These are phyloP conservation scores for Phrixothrix hirtus DNA, from an alignment of 2,888 invertebrate species.

Conservation along the genomic window DNA sequence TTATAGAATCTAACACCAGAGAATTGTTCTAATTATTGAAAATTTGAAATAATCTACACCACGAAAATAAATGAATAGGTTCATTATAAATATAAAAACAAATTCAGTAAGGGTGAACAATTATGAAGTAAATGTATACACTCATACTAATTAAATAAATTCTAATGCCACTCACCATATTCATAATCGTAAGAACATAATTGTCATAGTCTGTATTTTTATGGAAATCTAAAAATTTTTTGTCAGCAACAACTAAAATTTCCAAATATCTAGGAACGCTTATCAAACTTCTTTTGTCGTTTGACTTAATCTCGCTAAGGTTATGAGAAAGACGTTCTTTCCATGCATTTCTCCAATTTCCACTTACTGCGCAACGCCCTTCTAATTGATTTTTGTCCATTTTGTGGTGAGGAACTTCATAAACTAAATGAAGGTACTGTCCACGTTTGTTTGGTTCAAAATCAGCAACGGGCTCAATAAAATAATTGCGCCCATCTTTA, in stretches of 20 bases:
- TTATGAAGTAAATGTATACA: neutral
- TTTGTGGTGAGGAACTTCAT: slow-evolving; percentile 45
- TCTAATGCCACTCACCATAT: slow-evolving; percentile 59
- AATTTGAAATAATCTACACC: no score
- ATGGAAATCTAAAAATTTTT: slow-evolving; percentile 67
- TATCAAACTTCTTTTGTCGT: slow-evolving; percentile 37
- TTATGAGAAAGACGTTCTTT: slow-evolving; percentile 39
- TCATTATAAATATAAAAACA: no score
- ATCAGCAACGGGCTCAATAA: slow-evolving; percentile 63
- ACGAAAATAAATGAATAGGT: no score
- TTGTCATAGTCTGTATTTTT: slow-evolving; percentile 65
- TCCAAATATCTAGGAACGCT: slow-evolving; percentile 62
- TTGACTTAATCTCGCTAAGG: neutral
- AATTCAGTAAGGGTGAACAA: no score
- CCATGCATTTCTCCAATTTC: slow-evolving; percentile 53
- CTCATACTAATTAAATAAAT: neutral
- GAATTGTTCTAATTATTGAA: no score
- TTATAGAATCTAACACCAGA: no score
- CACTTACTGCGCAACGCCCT: slow-evolving; percentile 41
- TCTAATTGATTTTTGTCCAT: neutral
- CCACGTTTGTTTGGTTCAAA: slow-evolving; percentile 56
- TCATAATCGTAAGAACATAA: slow-evolving; percentile 71
- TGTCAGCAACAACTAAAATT: slow-evolving; percentile 68
- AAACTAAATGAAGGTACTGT: slow-evolving; percentile 63
- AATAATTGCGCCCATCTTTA: slow-evolving; percentile 59